Base-by-base conservation (phyloP, 2,797 vertebrate species). In the Lacerta agilis region DNA sequence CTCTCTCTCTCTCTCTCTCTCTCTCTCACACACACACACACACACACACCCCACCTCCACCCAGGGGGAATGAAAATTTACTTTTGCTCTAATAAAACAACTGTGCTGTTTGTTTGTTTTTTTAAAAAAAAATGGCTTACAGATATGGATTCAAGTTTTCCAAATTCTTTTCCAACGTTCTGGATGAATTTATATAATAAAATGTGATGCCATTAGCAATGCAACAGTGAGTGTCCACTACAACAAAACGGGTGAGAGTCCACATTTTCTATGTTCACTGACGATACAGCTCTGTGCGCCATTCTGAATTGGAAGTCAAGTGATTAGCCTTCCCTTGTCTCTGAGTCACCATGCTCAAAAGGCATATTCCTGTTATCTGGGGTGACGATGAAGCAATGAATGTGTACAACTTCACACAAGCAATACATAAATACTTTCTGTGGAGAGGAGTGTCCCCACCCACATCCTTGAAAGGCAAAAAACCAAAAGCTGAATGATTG, bases 161-260 rank as follows among this genome's bases (percentile, higher is more conserved):
- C 88, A 10, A 75, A 82, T 93, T 15, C 80, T 92, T 92, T 90
- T 87, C 91, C 91, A 87, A 86, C 88, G 77, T 85, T 89, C 76
- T 93, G 90, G 89, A 88, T 92, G 91, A 91, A n/a, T 36, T 49
- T 18, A 93, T 93, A 79, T 43, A 89, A 90, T 89, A 92, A 93
- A 94, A 94, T 75, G 66, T 27, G 90, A 58, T 55, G 82, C 55
- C 85, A 91, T 88, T 83, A 95, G 93, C 85, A 77, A 71, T 79
- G 93, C 77, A 91, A 92, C 69, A 89, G 67, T 36, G 49, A 55
- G 3, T 55, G 13, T 55, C 49, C 49, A 55, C 49, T 17, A 78
- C 33, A 85, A 69, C 36, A 77, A 77, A 91, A 55, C 85, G n/a
- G 92, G 20, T 80, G 85, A 85, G 1, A 87, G 66, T 69, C 72